A percentile compares a stretch with the other conserved stretches of the same genome.
Conservation (phyloP, 2,113 vertebrate species). For the Sterna hirundo region DNA sequence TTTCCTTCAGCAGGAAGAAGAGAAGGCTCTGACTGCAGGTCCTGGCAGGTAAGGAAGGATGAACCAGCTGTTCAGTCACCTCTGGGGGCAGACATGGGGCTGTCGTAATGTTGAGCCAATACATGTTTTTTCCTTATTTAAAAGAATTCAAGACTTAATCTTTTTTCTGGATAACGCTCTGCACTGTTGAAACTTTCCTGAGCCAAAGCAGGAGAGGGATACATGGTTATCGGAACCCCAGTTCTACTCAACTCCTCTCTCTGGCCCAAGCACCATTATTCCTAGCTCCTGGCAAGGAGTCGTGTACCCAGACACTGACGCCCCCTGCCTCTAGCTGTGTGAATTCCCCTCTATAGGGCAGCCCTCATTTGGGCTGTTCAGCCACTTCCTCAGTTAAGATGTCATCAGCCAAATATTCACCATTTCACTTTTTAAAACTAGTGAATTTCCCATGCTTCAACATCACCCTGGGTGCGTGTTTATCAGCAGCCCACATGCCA, state of each 20-base stretch:
- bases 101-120: background rate
- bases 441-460: background rate
- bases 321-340: background rate
- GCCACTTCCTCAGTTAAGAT: background rate
- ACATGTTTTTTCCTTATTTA: background rate
- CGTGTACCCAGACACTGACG: background rate
- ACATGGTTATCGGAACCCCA: rapidly evolving
- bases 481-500: background rate
- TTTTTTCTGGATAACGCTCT: background rate
- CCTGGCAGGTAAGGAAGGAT: background rate
- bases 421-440: background rate
- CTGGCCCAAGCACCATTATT: background rate
- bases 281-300: background rate
- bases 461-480: rapidly evolving
- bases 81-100: background rate
- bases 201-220: background rate
- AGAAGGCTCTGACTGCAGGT: background rate
- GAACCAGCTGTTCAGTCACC: background rate
- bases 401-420: background rate
- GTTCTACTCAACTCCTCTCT: background rate
- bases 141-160: background rate
- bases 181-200: background rate
- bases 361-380: background rate
- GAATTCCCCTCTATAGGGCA: background rate
- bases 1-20: conserved; percentile 12